Conservation (phyloP, 1,140 invertebrate genomes). For the Scaptodrosophila lebanonensis region DNA sequence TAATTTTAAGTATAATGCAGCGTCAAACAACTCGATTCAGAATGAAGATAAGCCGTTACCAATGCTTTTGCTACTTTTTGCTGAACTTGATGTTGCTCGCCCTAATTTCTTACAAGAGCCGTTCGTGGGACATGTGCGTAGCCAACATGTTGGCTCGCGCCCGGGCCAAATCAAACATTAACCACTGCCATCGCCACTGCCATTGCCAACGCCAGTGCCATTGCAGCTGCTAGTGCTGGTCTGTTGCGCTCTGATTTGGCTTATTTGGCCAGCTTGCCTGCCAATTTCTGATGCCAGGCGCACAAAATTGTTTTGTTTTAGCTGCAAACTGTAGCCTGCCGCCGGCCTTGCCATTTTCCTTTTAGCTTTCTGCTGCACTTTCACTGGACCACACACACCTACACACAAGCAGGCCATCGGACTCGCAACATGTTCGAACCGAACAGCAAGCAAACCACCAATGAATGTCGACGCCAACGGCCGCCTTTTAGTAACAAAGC, state of each 20-base stretch:
- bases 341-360: no score
- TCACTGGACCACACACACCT: neutral
- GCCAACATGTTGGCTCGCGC: slow-evolving; percentile 49
- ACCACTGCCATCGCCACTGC: no score
- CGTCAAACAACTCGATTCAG: no score
- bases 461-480: slow-evolving; percentile 15
- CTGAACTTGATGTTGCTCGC: neutral
- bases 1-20: no score
- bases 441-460: slow-evolving; percentile 17
- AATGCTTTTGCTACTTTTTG: no score
- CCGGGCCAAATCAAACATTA: slow-evolving; percentile 13
- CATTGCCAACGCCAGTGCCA: no score
- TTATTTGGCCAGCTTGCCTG: slow-evolving; percentile 16
- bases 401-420: no score
- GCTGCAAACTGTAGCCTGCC: slow-evolving; percentile 1
- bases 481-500: slow-evolving; percentile 55
- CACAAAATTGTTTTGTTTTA: no score
- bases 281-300: slow-evolving; percentile 2
- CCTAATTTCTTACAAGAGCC: no score
- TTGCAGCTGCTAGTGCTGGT: slow-evolving; percentile 2
- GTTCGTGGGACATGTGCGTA: neutral
- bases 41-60: no score
- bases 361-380: slow-evolving; percentile 30
- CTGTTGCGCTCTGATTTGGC: slow-evolving; percentile 5
- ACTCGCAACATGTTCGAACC: slow-evolving; percentile 46